Evolutionary conservation across 2,888 invertebrate genomes (phyloP).

Genomic region (Perizoma flavofasciatum): DNA sequence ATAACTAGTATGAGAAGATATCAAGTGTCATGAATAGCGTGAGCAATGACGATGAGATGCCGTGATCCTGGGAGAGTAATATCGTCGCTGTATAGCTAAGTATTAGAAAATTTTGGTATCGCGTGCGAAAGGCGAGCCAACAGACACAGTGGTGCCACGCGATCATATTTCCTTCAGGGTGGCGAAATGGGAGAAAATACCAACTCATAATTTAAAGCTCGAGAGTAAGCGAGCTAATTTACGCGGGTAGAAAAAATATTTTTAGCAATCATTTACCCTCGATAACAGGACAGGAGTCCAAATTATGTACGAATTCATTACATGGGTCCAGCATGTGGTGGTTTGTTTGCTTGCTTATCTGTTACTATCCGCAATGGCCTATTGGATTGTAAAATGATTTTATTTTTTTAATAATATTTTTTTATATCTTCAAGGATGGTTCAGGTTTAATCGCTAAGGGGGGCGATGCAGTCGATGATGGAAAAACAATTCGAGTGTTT

Average conservation of each 20-base stretch:
- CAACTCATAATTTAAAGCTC: slow-evolving; percentile 57
- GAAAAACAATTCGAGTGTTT: no score
- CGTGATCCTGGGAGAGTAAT: slow-evolving; percentile 62
- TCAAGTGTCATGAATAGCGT: slow-evolving; percentile 9
- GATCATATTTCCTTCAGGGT: slow-evolving; percentile 59
- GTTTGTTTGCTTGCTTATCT: no score
- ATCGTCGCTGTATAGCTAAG: slow-evolving; percentile 56
- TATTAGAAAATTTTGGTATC: slow-evolving; percentile 75
- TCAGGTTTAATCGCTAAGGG: no score
- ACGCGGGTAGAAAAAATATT: background rate
- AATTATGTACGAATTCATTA: no score
- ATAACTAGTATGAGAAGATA: background rate
- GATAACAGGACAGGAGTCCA: no score
- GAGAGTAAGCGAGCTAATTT: slow-evolving; percentile 28
- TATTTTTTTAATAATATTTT: no score
- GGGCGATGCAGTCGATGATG: no score
- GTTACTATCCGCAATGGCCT: no score
- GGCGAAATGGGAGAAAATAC: slow-evolving; percentile 54
- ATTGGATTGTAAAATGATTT: no score
- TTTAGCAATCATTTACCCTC: background rate
- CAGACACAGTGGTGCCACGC: slow-evolving; percentile 66
- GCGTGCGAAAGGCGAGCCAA: slow-evolving; percentile 62
- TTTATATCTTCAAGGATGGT: no score
- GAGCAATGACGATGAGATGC: slow-evolving; percentile 43
- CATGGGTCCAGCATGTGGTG: no score